Conservation (phyloP, 1,140 invertebrate species). For the Globodera rostochiensis region DNA sequence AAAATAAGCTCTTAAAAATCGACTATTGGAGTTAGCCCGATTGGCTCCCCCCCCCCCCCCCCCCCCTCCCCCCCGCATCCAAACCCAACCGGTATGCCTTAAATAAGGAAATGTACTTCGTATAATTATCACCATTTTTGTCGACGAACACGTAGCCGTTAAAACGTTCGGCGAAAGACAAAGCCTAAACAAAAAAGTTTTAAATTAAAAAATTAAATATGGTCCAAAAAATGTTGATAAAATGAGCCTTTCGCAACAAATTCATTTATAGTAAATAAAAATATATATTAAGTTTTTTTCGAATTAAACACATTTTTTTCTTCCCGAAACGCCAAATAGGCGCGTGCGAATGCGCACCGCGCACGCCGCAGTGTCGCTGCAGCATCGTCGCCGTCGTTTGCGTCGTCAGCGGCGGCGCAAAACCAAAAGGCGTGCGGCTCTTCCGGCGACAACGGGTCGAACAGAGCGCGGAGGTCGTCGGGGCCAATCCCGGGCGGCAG, state of each 20-base stretch:
- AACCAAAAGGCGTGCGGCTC: conserved; percentile 23
- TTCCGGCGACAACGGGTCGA: background rate
- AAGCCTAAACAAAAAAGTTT: conserved; percentile 5
- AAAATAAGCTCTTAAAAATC: background rate
- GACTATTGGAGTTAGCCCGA: background rate
- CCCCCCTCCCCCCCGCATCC: background rate
- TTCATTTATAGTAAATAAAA: no score
- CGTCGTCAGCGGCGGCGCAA: background rate
- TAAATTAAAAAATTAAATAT: background rate
- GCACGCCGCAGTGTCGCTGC: background rate
- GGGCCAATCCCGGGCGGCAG: conserved; percentile 4
- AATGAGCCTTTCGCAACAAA: no score
- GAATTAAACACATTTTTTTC: conserved; percentile 15
- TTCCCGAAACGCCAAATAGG: conserved; percentile 21
- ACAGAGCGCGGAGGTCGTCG: background rate
- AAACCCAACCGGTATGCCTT: no score
- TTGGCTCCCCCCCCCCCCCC: background rate
- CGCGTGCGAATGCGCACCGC: conserved; percentile 16
- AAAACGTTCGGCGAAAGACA: conserved; percentile 27
- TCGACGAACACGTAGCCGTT: conserved; percentile 31
- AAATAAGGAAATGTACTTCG: no score
- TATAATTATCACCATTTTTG: conserved; percentile 8
- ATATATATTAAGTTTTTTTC: no score
- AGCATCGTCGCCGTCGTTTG: background rate
- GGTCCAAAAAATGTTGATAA: no score